A percentile compares a stretch with the other conserved stretches of the same genome.
phyloP scores from a whole-genome alignment of 2,888 invertebrate species.

The Chromoteleia sp. region DNA sequence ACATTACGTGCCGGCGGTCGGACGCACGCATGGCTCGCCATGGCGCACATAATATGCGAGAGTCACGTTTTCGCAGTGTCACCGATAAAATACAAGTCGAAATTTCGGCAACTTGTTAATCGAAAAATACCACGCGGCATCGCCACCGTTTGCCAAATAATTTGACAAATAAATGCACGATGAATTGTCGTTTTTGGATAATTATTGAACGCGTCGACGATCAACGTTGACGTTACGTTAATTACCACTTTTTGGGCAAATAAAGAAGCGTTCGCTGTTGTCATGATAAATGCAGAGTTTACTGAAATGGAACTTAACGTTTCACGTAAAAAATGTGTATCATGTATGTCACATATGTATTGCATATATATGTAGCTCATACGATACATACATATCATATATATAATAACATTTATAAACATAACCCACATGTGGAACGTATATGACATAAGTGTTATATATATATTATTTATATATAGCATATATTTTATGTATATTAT shows the following conservation, averaged over 20 bases:
- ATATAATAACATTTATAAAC: too few relatives aligned
- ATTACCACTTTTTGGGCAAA: slow-evolving; percentile 1
- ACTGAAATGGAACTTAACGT: too few relatives aligned
- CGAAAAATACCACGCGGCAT: slow-evolving; percentile 33
- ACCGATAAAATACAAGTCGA: slow-evolving; percentile 38
- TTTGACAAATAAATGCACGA: slow-evolving; percentile 38
- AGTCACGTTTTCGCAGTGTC: slow-evolving; percentile 58
- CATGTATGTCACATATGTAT: too few relatives aligned
- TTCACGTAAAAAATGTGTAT: too few relatives aligned
- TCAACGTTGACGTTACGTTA: slow-evolving; percentile 10
- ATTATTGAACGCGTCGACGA: slow-evolving; percentile 11
- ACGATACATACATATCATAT: too few relatives aligned
- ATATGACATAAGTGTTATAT: too few relatives aligned
- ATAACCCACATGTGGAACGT: too few relatives aligned
- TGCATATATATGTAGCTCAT: too few relatives aligned
- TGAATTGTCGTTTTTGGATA: slow-evolving; percentile 30
- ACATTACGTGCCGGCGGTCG: slow-evolving; percentile 52
- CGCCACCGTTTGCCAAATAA: slow-evolving; percentile 30
- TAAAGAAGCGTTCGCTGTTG: too few relatives aligned
- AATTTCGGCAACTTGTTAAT: slow-evolving; percentile 47
- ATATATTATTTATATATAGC: too few relatives aligned
- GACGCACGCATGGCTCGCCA: slow-evolving; percentile 46
- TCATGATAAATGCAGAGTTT: not conserved
- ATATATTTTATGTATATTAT: too few relatives aligned
- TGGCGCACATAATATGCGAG: slow-evolving; percentile 49